Evolutionary conservation across 2,888 invertebrate species (phyloP).

Genomic region (Polydrusus tereticollis): DNA sequence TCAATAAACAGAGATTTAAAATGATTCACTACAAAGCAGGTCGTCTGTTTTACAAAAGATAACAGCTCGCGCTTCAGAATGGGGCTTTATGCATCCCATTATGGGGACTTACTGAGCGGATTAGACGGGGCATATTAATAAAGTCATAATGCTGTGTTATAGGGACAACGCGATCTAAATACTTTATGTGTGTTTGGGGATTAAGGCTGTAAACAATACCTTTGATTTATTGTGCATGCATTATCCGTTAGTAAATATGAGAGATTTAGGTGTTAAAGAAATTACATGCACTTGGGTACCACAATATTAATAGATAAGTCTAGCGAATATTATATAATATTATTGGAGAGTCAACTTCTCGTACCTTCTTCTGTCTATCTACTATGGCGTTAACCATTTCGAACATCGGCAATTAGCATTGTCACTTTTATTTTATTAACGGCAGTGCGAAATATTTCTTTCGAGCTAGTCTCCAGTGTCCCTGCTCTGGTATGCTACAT

Average conservation of each 20-base stretch:
- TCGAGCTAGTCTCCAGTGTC: too few relatives aligned
- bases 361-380: too few relatives aligned
- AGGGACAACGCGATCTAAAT: conserved; percentile 45
- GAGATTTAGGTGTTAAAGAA: neutral
- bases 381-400: too few relatives aligned
- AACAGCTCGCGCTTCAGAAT: conserved; percentile 64
- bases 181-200: conserved; percentile 44
- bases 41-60: conserved; percentile 69
- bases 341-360: too few relatives aligned
- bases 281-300: too few relatives aligned
- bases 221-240: conserved; percentile 40
- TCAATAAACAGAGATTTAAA: conserved; percentile 66
- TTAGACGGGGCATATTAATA: conserved; percentile 66
- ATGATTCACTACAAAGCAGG: conserved; percentile 67
- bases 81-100: conserved; percentile 63
- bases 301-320: too few relatives aligned
- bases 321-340: too few relatives aligned
- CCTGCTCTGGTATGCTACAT: too few relatives aligned
- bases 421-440: too few relatives aligned
- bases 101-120: conserved; percentile 61
- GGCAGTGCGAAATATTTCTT: too few relatives aligned
- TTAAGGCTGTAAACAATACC: conserved; percentile 46
- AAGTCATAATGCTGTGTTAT: conserved; percentile 65
- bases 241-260: conserved; percentile 10
- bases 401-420: too few relatives aligned